These are phyloP conservation scores for Synanceia verrucosa DNA, from an alignment of 2,797 vertebrate species.

Conservation along the genomic window DNA sequence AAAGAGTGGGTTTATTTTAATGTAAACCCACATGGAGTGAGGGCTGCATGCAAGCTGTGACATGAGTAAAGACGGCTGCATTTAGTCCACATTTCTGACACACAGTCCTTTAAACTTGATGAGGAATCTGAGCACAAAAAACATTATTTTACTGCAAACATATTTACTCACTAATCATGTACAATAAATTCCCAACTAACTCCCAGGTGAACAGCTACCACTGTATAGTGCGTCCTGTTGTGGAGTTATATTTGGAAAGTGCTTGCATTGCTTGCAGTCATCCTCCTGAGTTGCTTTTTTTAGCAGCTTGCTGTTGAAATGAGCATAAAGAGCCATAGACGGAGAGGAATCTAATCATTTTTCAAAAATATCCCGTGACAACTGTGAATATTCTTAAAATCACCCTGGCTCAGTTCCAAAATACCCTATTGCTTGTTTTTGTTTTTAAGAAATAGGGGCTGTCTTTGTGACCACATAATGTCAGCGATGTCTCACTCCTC, in stretches of 20 bases:
- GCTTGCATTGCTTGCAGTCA: constrained; percentile 25
- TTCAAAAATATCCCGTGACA: neutral
- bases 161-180: constrained; percentile 16
- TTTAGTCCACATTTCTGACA: neutral
- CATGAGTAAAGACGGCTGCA: neutral
- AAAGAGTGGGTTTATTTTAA: constrained; percentile 28
- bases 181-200: neutral
- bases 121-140: constrained; percentile 22
- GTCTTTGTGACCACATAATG: neutral
- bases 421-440: neutral
- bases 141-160: constrained; percentile 4
- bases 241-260: constrained; percentile 10
- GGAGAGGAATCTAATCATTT: neutral
- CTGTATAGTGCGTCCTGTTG: constrained; percentile 17
- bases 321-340: constrained; percentile 28
- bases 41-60: neutral
- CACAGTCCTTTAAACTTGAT: neutral
- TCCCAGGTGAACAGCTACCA: neutral
- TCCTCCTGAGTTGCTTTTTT: constrained; percentile 23
- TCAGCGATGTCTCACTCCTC: neutral
- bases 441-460: neutral
- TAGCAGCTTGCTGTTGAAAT: neutral
- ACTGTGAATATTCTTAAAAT: constrained; percentile 7
- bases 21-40: constrained; percentile 6
- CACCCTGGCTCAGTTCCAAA: neutral